phyloP scores from a whole-genome alignment of 2,888 invertebrate genomes.

The Ormyrus rosae region DNA sequence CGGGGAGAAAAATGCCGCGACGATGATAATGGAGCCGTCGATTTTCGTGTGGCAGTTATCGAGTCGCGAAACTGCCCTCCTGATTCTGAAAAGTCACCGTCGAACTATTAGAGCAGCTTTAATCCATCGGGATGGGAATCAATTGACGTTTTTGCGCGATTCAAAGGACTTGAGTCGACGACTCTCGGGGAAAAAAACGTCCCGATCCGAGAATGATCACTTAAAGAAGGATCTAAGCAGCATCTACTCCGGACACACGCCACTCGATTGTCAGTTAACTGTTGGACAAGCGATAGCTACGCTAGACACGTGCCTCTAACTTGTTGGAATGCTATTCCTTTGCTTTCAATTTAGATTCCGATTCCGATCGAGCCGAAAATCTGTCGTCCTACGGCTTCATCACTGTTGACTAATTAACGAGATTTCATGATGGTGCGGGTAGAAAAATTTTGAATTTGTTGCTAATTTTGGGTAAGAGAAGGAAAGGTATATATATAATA shows the following conservation, averaged over 20 bases:
- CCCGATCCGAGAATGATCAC: background rate
- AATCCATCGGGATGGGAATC: too few relatives aligned
- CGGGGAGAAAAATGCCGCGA: slow-evolving; percentile 3
- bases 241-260: background rate
- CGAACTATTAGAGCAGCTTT: too few relatives aligned
- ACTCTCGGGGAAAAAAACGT: background rate
- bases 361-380: slow-evolving; percentile 33
- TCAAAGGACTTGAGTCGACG: too few relatives aligned
- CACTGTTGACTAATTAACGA: background rate
- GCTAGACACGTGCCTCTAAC: background rate
- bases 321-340: slow-evolving; percentile 34
- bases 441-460: too few relatives aligned
- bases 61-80: too few relatives aligned
- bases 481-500: too few relatives aligned
- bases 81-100: too few relatives aligned
- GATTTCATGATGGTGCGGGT: too few relatives aligned
- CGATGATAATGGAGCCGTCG: background rate
- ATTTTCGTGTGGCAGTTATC: too few relatives aligned
- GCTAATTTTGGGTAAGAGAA: too few relatives aligned
- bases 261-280: slow-evolving; percentile 32
- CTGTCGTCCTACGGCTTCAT: slow-evolving; percentile 31
- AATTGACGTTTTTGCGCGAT: too few relatives aligned
- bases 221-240: slow-evolving; percentile 13
- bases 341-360: slow-evolving; percentile 40
- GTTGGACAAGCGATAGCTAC: slow-evolving; percentile 31